Conservation (phyloP, 2,797 vertebrate species). For the Hippoglossus hippoglossus region DNA sequence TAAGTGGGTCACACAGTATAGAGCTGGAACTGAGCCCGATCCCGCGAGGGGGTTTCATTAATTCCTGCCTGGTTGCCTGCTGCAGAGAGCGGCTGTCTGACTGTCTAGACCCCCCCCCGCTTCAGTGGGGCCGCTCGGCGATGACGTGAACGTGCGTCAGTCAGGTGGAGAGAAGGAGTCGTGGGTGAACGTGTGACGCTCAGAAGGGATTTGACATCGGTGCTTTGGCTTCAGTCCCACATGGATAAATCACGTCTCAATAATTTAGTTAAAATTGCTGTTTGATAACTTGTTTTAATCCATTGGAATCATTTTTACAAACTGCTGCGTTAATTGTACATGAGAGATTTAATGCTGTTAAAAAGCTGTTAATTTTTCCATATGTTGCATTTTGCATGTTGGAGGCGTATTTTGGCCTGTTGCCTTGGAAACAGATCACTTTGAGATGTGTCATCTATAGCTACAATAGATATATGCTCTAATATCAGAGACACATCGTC, state of each 20-base stretch:
- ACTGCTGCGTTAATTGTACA: background rate
- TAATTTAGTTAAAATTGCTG: too few species aligned
- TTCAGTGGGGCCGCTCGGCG: constrained; percentile 27
- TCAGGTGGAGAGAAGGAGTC: constrained; percentile 1
- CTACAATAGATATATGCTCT: background rate
- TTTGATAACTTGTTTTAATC: background rate
- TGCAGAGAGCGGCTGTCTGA: constrained; percentile 28
- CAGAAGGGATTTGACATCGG: too few species aligned
- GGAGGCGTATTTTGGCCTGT: background rate
- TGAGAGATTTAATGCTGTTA: background rate
- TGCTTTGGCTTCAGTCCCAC: background rate
- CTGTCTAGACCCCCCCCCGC: constrained; percentile 41
- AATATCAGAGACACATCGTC: background rate
- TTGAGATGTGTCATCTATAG: background rate
- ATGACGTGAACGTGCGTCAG: constrained; percentile 12
- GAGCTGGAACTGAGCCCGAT: constrained; percentile 39
- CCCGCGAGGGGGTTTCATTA: constrained; percentile 43
- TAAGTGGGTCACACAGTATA: constrained; percentile 69
- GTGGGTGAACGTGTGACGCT: background rate
- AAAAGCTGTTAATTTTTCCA: background rate
- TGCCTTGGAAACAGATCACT: constrained; percentile 8
- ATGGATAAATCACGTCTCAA: too few species aligned
- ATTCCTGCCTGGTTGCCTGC: constrained; percentile 22
- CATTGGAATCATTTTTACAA: background rate
- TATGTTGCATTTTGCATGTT: background rate